phyloP scores from a whole-genome alignment of 2,888 invertebrate species.

The Xestia c-nigrum region DNA sequence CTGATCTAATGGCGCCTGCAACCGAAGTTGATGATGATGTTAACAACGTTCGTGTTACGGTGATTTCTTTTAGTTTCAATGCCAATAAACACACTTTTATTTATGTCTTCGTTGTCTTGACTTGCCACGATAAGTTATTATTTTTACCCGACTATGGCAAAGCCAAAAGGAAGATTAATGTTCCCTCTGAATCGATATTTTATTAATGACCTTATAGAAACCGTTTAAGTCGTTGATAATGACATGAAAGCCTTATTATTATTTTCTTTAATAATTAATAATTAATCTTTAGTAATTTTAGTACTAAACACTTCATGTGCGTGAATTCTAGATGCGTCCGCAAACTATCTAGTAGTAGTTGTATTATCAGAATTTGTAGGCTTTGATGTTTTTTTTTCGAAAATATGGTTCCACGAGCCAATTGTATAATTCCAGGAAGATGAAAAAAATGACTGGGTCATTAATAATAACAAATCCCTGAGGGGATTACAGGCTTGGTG shows the following conservation, averaged over 20 bases:
- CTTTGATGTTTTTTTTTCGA: not conserved
- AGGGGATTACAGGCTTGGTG: too few relatives aligned
- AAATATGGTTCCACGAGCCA: not conserved
- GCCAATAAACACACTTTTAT: not conserved
- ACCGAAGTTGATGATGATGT: too few relatives aligned
- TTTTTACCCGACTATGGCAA: too few relatives aligned
- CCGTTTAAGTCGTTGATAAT: not conserved
- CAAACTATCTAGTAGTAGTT: not conserved
- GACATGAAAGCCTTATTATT: not conserved
- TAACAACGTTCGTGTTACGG: too few relatives aligned
- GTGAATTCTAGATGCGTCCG: not conserved
- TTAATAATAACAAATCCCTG: not conserved
- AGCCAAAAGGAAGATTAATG: not conserved
- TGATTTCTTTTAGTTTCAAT: not conserved
- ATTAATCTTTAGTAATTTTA: too few relatives aligned
- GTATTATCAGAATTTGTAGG: not conserved
- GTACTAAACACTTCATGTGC: too few relatives aligned
- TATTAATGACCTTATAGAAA: not conserved
- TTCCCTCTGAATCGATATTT: not conserved
- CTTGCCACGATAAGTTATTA: not conserved
- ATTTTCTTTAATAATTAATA: not conserved
- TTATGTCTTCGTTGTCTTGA: not conserved
- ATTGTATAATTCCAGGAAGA: not conserved
- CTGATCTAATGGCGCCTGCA: too few relatives aligned
- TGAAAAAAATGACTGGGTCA: not conserved